phyloP scores from a whole-genome alignment of 2,888 invertebrate species.

The Xylocampa areola region DNA sequence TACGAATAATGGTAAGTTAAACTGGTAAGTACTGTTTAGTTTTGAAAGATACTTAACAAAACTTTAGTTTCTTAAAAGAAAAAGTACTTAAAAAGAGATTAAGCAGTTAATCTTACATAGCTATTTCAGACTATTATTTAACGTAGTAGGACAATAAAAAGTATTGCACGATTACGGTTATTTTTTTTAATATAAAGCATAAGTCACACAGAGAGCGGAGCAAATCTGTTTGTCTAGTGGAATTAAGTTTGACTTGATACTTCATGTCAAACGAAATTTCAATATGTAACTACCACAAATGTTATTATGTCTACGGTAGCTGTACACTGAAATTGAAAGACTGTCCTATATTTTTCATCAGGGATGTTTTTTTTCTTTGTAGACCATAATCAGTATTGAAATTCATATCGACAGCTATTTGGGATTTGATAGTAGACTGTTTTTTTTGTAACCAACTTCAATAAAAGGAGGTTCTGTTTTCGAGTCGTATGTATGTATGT shows the following conservation, averaged over 20 bases:
- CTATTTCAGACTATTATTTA: conserved; percentile 32
- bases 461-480: too few relatives aligned
- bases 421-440: too few relatives aligned
- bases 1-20: not conserved
- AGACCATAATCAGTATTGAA: too few relatives aligned
- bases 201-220: conserved; percentile 6
- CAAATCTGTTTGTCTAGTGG: not conserved
- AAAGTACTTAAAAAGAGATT: conserved; percentile 49
- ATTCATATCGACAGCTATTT: too few relatives aligned
- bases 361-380: too few relatives aligned
- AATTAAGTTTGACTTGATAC: not conserved
- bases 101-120: conserved; percentile 38
- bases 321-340: too few relatives aligned
- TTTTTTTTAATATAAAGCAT: conserved; percentile 7
- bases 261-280: too few relatives aligned
- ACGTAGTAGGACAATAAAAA: conserved; percentile 23
- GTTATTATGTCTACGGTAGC: too few relatives aligned
- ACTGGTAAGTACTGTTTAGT: conserved; percentile 14
- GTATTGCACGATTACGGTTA: conserved; percentile 21
- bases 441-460: too few relatives aligned
- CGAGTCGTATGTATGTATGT: too few relatives aligned
- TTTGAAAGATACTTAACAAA: conserved; percentile 35
- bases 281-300: too few relatives aligned
- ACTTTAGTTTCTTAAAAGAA: conserved; percentile 30
- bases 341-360: too few relatives aligned